These are phyloP conservation scores for Corbicula japonica DNA, from an alignment of 2,888 invertebrate species.

Conservation along the genomic window DNA sequence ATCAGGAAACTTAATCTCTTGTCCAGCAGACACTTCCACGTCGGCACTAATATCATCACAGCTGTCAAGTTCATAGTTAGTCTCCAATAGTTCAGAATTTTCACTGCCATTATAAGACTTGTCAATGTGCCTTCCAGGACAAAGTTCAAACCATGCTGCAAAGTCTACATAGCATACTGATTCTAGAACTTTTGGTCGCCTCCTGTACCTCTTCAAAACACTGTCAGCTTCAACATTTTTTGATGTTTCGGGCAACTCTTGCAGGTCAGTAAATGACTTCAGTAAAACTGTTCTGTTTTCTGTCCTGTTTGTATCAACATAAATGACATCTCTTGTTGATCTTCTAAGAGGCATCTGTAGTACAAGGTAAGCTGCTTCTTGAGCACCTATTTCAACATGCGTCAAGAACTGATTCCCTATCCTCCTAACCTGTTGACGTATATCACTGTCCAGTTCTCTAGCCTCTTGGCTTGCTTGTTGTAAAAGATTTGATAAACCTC, in stretches of 20 bases:
- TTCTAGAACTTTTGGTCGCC: slow-evolving; percentile 42
- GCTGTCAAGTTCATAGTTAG: slow-evolving; percentile 26
- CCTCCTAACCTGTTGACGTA: slow-evolving; percentile 56
- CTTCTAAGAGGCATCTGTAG: slow-evolving; percentile 61
- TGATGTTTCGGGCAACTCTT: slow-evolving; percentile 47
- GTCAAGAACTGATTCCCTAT: slow-evolving; percentile 61
- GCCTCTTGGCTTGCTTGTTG: slow-evolving; percentile 48
- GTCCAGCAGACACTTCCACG: neutral
- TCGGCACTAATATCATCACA: slow-evolving; percentile 21
- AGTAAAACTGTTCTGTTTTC: slow-evolving; percentile 47
- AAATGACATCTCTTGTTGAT: slow-evolving; percentile 47
- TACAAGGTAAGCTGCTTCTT: slow-evolving; percentile 61
- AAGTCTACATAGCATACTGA: slow-evolving; percentile 54
- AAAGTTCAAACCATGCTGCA: slow-evolving; percentile 43
- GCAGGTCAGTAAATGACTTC: slow-evolving; percentile 33
- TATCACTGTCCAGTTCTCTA: slow-evolving; percentile 21
- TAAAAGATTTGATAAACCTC: slow-evolving; percentile 61
- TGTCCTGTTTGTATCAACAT: slow-evolving; percentile 44
- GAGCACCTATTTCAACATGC: slow-evolving; percentile 62
- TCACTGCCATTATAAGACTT: neutral
- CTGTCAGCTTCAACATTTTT: slow-evolving; percentile 52
- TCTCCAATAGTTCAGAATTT: slow-evolving; percentile 18
- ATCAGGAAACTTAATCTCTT: slow-evolving; percentile 30
- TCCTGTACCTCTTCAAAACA: slow-evolving; percentile 50
- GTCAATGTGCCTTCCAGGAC: neutral